Base-by-base conservation (phyloP, 2,888 invertebrate species). In the Mongoloraphidia duomilia region DNA sequence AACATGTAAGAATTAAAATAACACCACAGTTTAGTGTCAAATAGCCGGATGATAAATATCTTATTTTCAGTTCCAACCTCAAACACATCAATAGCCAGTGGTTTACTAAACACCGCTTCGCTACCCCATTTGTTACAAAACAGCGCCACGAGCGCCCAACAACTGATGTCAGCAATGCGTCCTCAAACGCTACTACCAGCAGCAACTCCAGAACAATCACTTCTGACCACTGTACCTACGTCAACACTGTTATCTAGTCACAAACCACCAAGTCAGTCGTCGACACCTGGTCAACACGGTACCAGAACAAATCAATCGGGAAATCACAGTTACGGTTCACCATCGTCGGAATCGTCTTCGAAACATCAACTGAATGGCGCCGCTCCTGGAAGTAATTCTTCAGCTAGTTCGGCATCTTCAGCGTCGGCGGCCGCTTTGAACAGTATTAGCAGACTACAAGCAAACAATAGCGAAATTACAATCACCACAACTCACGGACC, bases 381-480 rank as follows among this genome's bases (percentile, higher is more conserved):
- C 9, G 34, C 9, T 26, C 34, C 42, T 3, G n/a, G 33, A 26
- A 26, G 34, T 5, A 42, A 17, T 26, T 26, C 33, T 42, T 12
- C 14, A 4, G 10, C 9, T 54, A 57, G 44, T 40, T 55, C 68
- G 46, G 67, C 71, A 17, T 66, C 69, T 34, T 76, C 75, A 50
- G 70, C 71, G 46, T 75, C 76, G 13, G 71, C 71, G 39, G 68
- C 73, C 49, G 76, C 80, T 55, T 72, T 82, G 64, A 82, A 76
- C 64, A 77, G 74, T 67, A 79, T 80, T 63, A 81, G 77, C 68
- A 79, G 85, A 73, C 74, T 85, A 58, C 78, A 82, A 54, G 75
- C 84, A 54, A 80, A 79, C 56, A 88, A 88, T 62, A 85, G 86
- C 35, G 88, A 89, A 70, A 77, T 88, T 55, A 86, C 85, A 50